A percentile compares a stretch with the other conserved stretches of the same genome.
Evolutionary conservation across 2,797 vertebrate species (phyloP).

Genomic region (Merluccius polli): DNA sequence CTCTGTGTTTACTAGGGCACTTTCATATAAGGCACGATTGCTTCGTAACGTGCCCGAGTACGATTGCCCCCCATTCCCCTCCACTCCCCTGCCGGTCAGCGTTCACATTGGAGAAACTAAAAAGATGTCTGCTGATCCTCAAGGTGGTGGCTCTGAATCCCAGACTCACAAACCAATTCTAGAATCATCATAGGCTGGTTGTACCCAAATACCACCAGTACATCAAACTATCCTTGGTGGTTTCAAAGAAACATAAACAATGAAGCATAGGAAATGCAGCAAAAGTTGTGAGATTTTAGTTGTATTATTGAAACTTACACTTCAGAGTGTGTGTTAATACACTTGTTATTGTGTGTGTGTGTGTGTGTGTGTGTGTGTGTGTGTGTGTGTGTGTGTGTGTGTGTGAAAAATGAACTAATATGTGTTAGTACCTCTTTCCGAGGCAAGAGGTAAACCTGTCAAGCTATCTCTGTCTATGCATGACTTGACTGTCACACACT

Average conservation of each 20-base stretch:
- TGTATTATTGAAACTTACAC: neutral
- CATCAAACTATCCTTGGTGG: neutral
- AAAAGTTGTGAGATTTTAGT: neutral
- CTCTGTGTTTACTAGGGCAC: no score
- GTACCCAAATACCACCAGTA: neutral
- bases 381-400: neutral
- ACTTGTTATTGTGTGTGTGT: constrained; percentile 6
- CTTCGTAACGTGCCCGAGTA: no score
- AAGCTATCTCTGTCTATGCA: neutral
- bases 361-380: constrained; percentile 11
- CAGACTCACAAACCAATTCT: neutral
- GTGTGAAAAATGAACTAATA: no score
- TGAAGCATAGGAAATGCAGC: neutral
- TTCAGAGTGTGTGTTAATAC: neutral
- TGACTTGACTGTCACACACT: neutral
- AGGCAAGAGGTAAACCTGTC: no score
- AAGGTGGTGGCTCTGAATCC: neutral
- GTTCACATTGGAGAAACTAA: no score
- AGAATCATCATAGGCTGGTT: neutral
- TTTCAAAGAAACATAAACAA: neutral
- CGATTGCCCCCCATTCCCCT: no score
- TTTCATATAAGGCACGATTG: no score
- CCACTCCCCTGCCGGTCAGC: no score
- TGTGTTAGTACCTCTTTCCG: no score
- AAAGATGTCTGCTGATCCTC: neutral